Evolutionary conservation across 2,113 vertebrate genomes (phyloP).

Genomic region (Tachysurus vachellii): DNA sequence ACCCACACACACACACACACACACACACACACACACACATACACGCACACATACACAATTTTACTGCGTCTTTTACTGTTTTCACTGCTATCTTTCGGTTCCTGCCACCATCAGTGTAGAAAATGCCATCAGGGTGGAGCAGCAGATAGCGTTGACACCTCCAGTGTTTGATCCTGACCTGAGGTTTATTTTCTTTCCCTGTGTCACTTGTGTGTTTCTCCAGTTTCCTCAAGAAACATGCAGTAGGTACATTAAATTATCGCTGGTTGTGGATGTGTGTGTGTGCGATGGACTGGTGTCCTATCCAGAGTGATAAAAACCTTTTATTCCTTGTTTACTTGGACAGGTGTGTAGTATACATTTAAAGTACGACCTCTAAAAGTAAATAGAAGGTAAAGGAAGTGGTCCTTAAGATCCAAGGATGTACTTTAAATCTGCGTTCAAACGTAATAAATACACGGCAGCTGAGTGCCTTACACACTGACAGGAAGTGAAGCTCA

Average conservation of each 20-base stretch:
- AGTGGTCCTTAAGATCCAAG: not conserved
- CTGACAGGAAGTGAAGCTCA: not conserved
- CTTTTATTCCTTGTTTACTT: not conserved
- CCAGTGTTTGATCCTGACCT: not conserved
- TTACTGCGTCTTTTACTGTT: not conserved
- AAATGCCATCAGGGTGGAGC: not conserved
- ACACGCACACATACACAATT: not conserved
- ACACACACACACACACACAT: not conserved
- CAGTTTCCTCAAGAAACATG: not conserved
- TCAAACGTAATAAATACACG: not conserved
- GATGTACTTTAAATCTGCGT: not conserved
- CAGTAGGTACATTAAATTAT: too few species aligned
- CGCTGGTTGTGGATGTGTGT: not conserved
- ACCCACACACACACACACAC: not conserved
- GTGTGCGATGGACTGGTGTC: not conserved
- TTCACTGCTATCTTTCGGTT: not conserved
- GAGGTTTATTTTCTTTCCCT: not conserved
- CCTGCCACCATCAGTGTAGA: too few species aligned
- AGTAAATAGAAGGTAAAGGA: not conserved
- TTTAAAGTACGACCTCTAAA: not conserved
- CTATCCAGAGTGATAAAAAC: not conserved
- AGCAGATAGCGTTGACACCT: not conserved
- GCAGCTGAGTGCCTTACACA: not conserved
- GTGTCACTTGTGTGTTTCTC: not conserved
- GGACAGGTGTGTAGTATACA: not conserved